Conservation (phyloP, 2,113 vertebrate species). For the Pterocles gutturalis region DNA sequence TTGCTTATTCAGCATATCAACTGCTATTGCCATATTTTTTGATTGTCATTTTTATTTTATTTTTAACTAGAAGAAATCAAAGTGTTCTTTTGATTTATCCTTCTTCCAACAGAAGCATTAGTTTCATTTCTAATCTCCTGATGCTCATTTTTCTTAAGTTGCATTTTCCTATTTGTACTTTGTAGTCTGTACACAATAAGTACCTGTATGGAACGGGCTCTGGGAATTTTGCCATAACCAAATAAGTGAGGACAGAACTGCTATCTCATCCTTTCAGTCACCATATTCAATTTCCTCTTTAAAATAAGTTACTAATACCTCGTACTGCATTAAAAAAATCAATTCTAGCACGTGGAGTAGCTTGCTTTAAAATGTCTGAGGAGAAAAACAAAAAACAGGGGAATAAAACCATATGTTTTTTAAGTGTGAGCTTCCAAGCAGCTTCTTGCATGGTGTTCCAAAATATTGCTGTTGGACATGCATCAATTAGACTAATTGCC, state of each 20-base stretch:
- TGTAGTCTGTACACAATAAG: neutral
- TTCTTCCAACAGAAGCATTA: neutral
- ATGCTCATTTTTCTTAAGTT: neutral
- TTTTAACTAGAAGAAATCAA: constrained; percentile 30
- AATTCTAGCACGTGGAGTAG: neutral
- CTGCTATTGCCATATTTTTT: neutral
- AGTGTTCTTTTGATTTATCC: constrained; percentile 14
- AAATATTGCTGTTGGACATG: neutral
- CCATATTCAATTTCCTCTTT: neutral
- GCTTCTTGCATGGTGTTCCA: neutral
- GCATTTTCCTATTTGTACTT: neutral
- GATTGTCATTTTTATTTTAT: constrained; percentile 6
- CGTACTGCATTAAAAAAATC: neutral
- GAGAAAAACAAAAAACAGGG: neutral
- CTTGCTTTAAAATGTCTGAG: neutral
- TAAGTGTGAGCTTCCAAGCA: neutral
- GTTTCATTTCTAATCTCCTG: constrained; percentile 5
- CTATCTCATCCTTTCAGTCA: neutral
- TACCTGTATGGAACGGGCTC: neutral
- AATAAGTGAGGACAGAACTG: neutral
- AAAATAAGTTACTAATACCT: neutral
- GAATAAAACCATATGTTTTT: neutral
- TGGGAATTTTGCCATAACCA: constrained; percentile 44
- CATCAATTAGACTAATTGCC: neutral
- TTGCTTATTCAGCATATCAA: constrained; percentile 4